Conservation (phyloP, 2,888 invertebrate genomes). For the Oconnorella tubifera region DNA sequence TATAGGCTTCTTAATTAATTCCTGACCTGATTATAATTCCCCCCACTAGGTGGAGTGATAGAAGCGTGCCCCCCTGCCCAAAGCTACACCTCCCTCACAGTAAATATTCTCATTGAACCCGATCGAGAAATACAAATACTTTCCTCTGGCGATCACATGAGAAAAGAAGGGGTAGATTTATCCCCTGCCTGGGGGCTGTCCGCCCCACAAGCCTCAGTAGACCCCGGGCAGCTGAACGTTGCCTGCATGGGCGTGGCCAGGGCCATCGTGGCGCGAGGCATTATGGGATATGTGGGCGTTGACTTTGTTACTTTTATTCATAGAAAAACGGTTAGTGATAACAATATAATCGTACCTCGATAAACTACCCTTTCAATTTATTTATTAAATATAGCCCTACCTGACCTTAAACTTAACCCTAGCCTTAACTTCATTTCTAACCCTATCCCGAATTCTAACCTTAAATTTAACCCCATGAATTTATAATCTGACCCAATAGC, state of each 20-base stretch:
- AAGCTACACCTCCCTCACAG: slow-evolving; percentile 52
- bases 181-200: slow-evolving; percentile 54
- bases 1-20: too few relatives aligned
- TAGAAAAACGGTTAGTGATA: slow-evolving; percentile 48
- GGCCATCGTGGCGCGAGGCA: slow-evolving; percentile 50
- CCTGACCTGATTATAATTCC: too few relatives aligned
- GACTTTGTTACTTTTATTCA: slow-evolving; percentile 56
- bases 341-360: too few relatives aligned
- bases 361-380: neutral
- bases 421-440: too few relatives aligned
- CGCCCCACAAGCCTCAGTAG: slow-evolving; percentile 54
- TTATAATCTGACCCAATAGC: too few relatives aligned
- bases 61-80: slow-evolving; percentile 56
- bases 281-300: slow-evolving; percentile 53
- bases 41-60: slow-evolving; percentile 57
- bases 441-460: too few relatives aligned
- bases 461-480: too few relatives aligned
- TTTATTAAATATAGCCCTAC: neutral
- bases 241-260: slow-evolving; percentile 48
- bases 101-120: slow-evolving; percentile 54
- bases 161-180: slow-evolving; percentile 50
- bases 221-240: slow-evolving; percentile 48
- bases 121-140: slow-evolving; percentile 46
- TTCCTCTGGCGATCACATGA: slow-evolving; percentile 53
- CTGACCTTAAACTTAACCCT: too few relatives aligned